Evolutionary conservation across 2,888 invertebrate species (phyloP), one percentile per base, ranked within the genome.

Genomic region (Cerastis leucographa): DNA sequence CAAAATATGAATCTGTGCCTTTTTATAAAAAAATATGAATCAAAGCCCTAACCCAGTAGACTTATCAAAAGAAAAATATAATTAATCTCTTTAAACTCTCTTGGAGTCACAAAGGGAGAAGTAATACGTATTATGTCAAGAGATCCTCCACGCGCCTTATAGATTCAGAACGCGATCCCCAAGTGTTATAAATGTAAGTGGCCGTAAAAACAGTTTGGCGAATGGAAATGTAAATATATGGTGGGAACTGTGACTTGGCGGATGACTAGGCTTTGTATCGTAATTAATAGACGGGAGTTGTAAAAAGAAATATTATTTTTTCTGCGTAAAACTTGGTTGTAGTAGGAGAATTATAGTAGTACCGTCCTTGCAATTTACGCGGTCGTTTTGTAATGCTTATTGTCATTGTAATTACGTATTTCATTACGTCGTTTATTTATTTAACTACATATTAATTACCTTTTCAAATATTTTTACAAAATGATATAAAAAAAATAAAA

Each of bases 141-240:
- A 82, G 85, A 62, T 79, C 56, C 78, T 86, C 76, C 67, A 78
- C 75, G 84, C 67, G 77, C 78, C 80, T 84, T 87, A 88, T 82
- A 81, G 88, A 87, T 87, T 88, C 87, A 78, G 64, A 80, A 76
- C 79, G 80, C 85, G 83, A 78, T 80, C 81, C 78, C 81, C 79
- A 75, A 87, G 84, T 86, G 82, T 86, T 88, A 88, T 87, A 88
- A 87, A 87, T 85, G 85, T 88, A 87, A 88, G 87, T 86, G 85
- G 66, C 85, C 79, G 86, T 87, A 85, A 87, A 85, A 87, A 88
- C 84, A 81, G 84, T 83, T 81, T 68, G 56, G 54, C 71, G 80
- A 87, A 87, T 84, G 78, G 49, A 78, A 84, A 85, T 85, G 85
- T 81, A 85, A 88, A 87, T 88, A 88, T 85, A 88, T 79, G 80